Percentiles rank a stretch among this genome's conserved stretches.
Evolutionary conservation across 2,888 invertebrate species (phyloP).

Genomic region (Brachyopa scutellaris): DNA sequence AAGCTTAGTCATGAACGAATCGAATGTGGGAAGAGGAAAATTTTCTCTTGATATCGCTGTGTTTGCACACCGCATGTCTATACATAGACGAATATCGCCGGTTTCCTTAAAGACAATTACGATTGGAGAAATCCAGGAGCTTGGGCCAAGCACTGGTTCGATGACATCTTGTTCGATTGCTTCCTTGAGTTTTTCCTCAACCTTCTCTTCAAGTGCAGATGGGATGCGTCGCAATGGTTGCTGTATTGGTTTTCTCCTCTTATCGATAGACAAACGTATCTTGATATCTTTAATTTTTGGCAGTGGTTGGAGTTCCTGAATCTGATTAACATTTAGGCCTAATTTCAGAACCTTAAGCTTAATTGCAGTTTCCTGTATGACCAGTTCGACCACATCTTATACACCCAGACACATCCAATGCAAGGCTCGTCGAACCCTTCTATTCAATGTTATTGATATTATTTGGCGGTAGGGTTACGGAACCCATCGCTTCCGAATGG

Average conservation of each 20-base stretch:
- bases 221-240: slow-evolving; percentile 77
- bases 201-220: too few species aligned
- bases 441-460: too few species aligned
- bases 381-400: too few species aligned
- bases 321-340: slow-evolving; percentile 33
- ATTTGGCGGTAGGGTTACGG: too few species aligned
- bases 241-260: slow-evolving; percentile 74
- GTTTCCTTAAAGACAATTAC: slow-evolving; percentile 76
- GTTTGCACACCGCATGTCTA: slow-evolving; percentile 78
- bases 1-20: slow-evolving; percentile 68
- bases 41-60: slow-evolving; percentile 74
- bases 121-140: slow-evolving; percentile 77
- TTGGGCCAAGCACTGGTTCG: slow-evolving; percentile 37
- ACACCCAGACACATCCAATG: too few species aligned
- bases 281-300: slow-evolving; percentile 75
- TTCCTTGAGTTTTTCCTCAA: slow-evolving; percentile 67
- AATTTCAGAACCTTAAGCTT: slow-evolving; percentile 47
- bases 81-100: slow-evolving; percentile 76
- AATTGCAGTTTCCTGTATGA: slow-evolving; percentile 35
- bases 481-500: slow-evolving; percentile 26
- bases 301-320: slow-evolving; percentile 29
- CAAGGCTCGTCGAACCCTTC: too few species aligned
- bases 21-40: slow-evolving; percentile 74
- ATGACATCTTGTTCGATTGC: slow-evolving; percentile 58
- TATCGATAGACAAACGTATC: slow-evolving; percentile 74